A percentile compares a stretch with the other conserved stretches of the same genome.
Conservation (phyloP, 1,140 invertebrate genomes). For the Subanguina moxae region DNA sequence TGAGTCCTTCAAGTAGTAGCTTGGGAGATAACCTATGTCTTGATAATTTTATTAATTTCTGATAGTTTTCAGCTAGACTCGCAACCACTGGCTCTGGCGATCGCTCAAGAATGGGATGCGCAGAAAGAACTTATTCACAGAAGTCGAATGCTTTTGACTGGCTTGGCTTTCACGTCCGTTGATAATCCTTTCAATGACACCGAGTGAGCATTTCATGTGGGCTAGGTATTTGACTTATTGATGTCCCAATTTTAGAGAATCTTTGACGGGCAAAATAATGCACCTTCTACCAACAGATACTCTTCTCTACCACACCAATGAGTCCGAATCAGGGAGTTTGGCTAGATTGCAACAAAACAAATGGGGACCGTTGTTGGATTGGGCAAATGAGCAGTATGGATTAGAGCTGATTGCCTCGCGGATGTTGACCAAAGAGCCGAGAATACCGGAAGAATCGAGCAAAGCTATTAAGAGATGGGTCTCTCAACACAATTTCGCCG, state of each 20-base stretch:
- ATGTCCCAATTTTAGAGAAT: constrained; percentile 61
- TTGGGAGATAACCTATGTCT: neutral
- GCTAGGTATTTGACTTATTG: constrained; percentile 4
- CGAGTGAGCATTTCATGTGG: too few relatives aligned
- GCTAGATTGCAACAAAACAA: constrained; percentile 72
- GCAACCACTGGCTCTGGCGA: constrained; percentile 80
- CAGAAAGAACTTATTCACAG: constrained; percentile 74
- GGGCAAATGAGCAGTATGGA: constrained; percentile 72
- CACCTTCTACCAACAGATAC: constrained; percentile 84
- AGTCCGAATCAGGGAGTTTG: constrained; percentile 69
- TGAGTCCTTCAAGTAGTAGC: neutral
- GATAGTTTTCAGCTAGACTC: constrained; percentile 59
- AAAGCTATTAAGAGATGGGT: constrained; percentile 21
- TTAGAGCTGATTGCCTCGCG: constrained; percentile 61
- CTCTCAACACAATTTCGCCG: constrained; percentile 34
- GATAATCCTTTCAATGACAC: constrained; percentile 81
- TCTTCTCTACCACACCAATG: constrained; percentile 70
- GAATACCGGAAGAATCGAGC: constrained; percentile 23
- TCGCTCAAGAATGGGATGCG: constrained; percentile 85
- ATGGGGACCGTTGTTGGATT: constrained; percentile 82
- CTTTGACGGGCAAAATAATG: constrained; percentile 74
- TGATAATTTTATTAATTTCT: neutral
- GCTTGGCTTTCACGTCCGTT: constrained; percentile 79
- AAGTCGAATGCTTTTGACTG: constrained; percentile 68
- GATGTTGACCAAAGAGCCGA: constrained; percentile 59